Conservation (phyloP, 1,140 invertebrate species). For the Trichonephila clavipes region DNA sequence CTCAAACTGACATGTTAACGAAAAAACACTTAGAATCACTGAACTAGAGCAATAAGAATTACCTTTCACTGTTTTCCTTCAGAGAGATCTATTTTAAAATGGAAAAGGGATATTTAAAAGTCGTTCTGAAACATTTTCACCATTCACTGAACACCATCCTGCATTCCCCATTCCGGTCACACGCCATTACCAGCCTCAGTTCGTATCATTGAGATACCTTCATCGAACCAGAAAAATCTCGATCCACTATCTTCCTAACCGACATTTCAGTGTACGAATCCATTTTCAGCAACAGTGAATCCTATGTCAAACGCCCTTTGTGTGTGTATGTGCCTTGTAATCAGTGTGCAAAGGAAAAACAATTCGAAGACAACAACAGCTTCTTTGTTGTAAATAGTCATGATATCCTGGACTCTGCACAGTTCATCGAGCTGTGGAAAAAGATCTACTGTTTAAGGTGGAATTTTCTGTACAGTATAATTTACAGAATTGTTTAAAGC, state of each 20-base stretch:
- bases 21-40: background rate
- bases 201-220: too few species aligned
- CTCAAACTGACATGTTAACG: too few species aligned
- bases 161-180: background rate
- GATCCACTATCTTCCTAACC: constrained; percentile 44
- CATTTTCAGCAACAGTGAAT: background rate
- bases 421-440: background rate
- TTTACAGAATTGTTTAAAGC: background rate
- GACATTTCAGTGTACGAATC: background rate
- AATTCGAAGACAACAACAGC: background rate
- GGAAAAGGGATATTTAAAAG: background rate
- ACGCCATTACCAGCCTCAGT: background rate
- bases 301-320: background rate
- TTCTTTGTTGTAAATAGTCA: background rate
- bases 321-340: background rate
- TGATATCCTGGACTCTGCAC: background rate
- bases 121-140: background rate
- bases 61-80: background rate
- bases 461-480: background rate
- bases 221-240: background rate
- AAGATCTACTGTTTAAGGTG: background rate
- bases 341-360: background rate
- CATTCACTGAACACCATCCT: background rate
- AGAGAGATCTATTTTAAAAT: background rate
- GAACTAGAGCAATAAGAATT: background rate